Evolutionary conservation across 64 coral and sea anemone genomes (phyloP), one percentile per base, ranked within the genome.

Genomic region (Pachyseris speciosa): DNA sequence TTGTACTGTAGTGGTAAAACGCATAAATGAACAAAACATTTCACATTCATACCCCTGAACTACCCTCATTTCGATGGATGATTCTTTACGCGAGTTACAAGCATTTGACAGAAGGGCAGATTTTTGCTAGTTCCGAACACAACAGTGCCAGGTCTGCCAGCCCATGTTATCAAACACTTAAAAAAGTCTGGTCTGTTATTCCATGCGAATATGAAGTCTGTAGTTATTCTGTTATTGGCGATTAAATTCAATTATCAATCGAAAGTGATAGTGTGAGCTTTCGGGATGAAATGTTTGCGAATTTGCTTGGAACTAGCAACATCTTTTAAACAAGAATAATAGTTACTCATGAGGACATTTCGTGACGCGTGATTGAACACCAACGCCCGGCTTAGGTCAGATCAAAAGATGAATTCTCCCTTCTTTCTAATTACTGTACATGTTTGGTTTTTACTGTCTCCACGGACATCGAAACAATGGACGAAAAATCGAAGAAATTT

Each of bases 161-260:
- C 22, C 1, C 40, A 1, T 27, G 48, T 52, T 34, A 33, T 80
- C 6, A 9, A 10, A 20, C 28, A 67, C 16, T 17, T 57, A 37
- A 22, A 57, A 61, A 60, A 32, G 61, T 81, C 77, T 81, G 77
- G 8, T 57, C 22, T 63, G 2, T 37, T 25, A 38, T 81, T 81
- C 28, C 9, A 25, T 15, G 6, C 7, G 34, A 61, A 36, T 40
- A 2, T 81, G 17, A 17, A 10, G 13, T 51, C 36, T 61, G 16
- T 1, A 34, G 22, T 61, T 61, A 25, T 81, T 32, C 40, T 25
- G 51, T 12, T 81, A 22, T 2, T 22, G 1, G 20, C 22, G 15
- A 27, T 51, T 7, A 39, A 58, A 61, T 81, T 38, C 7, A 0
- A 12, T 26, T 37, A 16, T 7, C 4, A 38, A 60, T 11, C 0